Conservation (phyloP, 2,113 vertebrate species). For the Illadopsis cleaveri region DNA sequence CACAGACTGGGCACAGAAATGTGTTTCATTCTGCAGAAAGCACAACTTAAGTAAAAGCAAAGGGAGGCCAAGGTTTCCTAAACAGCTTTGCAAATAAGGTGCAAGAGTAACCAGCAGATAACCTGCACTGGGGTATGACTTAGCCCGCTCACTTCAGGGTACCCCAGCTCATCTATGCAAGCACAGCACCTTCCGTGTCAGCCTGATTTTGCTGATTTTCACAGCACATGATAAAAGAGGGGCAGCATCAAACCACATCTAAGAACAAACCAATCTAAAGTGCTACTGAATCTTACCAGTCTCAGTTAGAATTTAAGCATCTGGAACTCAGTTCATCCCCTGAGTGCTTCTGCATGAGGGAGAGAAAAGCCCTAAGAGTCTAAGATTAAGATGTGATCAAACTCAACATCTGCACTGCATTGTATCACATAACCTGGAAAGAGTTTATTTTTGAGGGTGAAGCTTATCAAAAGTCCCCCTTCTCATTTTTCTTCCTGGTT, state of each 20-base stretch:
- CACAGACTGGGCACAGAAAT: neutral
- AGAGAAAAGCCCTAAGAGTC: neutral
- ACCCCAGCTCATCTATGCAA: neutral
- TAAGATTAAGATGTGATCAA: neutral
- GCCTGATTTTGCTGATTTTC: neutral
- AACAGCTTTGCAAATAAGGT: neutral
- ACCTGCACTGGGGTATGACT: neutral
- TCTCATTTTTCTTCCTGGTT: neutral
- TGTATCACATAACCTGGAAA: rapidly evolving
- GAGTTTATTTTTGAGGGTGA: neutral
- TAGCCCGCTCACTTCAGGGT: rapidly evolving
- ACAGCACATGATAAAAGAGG: neutral
- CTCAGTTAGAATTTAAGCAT: neutral
- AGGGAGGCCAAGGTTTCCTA: neutral
- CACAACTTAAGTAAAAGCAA: neutral
- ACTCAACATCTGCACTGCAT: neutral
- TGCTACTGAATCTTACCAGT: neutral
- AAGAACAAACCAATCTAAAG: neutral
- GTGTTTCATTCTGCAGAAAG: neutral
- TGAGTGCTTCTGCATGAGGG: neutral
- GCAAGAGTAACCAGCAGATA: neutral
- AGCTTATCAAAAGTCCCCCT: neutral
- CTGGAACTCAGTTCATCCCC: neutral
- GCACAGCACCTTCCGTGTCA: neutral
- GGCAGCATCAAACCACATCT: neutral